Conservation (phyloP, 2,113 vertebrate species). For the Cyanoramphus novaezelandiae region DNA sequence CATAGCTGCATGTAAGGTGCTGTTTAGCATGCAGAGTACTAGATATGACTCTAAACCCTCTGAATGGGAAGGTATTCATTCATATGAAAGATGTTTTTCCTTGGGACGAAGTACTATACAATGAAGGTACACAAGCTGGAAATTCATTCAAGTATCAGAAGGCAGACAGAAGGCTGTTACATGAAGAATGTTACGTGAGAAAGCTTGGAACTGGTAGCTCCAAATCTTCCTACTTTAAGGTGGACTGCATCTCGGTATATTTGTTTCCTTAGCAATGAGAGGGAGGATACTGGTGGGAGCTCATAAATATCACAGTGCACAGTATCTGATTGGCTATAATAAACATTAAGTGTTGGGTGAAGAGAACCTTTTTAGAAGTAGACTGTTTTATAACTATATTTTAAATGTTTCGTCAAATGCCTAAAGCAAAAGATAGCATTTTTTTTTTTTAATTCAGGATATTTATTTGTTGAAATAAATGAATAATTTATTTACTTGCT, state of each 20-base stretch:
- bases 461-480: constrained; percentile 57
- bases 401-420: constrained; percentile 41
- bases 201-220: not conserved
- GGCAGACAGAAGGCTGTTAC: not conserved
- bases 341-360: not conserved
- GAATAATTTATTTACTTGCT: constrained; percentile 66
- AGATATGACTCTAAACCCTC: not conserved
- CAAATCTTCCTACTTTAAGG: not conserved
- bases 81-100: not conserved
- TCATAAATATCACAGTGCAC: not conserved
- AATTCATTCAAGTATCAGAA: not conserved
- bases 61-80: not conserved
- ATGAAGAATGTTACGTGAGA: not conserved
- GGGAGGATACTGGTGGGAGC: not conserved
- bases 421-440: constrained; percentile 38
- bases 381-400: constrained; percentile 37
- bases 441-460: constrained; percentile 47
- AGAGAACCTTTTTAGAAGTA: not conserved
- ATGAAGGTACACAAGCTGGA: not conserved
- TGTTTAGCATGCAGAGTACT: not conserved
- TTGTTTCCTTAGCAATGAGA: not conserved
- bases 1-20: not conserved
- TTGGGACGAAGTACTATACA: not conserved
- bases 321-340: not conserved
- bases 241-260: not conserved